phyloP scores from a whole-genome alignment of 2,888 invertebrate genomes.

The Hermaeophaga mercurialis region DNA sequence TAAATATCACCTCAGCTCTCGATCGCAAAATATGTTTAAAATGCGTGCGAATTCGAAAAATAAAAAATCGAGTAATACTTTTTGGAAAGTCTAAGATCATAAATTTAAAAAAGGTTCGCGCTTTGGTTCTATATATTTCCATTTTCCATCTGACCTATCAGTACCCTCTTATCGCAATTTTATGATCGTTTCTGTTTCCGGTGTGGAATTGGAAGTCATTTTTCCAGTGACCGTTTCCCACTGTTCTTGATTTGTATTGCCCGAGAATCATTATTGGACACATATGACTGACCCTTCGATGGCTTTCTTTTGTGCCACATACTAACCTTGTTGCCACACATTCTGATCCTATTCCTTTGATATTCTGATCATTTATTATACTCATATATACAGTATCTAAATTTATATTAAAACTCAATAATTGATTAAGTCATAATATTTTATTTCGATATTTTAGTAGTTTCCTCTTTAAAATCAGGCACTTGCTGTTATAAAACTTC shows the following conservation, averaged over 20 bases:
- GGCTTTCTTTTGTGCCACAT: conserved; percentile 6
- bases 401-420: too few species aligned
- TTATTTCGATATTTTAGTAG: too few species aligned
- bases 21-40: conserved; percentile 1
- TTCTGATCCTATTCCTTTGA: background rate
- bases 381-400: too few species aligned
- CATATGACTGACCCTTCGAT: conserved; percentile 12
- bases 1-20: background rate
- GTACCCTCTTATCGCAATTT: conserved; percentile 17
- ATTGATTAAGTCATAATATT: too few species aligned
- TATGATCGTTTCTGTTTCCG: conserved; percentile 16
- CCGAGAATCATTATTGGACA: conserved; percentile 21
- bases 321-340: conserved; percentile 6
- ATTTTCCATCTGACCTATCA: conserved; percentile 25
- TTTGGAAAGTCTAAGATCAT: background rate
- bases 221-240: conserved; percentile 4
- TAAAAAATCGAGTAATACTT: conserved; percentile 3
- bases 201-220: conserved; percentile 21
- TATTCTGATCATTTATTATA: too few species aligned
- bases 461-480: too few species aligned
- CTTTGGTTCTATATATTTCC: conserved; percentile 18
- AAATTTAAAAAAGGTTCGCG: conserved; percentile 11
- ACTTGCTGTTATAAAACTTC: too few species aligned
- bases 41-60: background rate
- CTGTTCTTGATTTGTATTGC: conserved; percentile 15